Conservation (phyloP, 2,113 vertebrate species). For the Podilymbus podiceps region DNA sequence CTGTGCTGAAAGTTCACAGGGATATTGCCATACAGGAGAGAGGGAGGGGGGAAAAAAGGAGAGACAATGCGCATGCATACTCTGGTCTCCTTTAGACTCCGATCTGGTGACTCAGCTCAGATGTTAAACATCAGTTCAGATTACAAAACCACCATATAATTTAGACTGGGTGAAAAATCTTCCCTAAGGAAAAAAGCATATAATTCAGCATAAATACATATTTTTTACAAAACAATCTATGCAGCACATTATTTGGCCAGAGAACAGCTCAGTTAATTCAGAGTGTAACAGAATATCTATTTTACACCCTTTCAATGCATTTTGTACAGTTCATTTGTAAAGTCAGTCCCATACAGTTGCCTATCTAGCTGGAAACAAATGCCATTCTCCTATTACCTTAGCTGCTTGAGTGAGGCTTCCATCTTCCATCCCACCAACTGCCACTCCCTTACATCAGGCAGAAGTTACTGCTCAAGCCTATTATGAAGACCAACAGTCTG, state of each 20-base stretch:
- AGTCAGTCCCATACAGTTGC: background rate
- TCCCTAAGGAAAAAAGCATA: constrained; percentile 8
- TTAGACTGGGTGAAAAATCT: constrained; percentile 34
- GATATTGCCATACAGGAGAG: background rate
- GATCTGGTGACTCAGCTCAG: constrained; percentile 49
- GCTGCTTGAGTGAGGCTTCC: background rate
- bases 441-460: background rate
- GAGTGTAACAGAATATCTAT: background rate
- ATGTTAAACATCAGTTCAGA: constrained; percentile 42
- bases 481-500: background rate
- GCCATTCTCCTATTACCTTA: background rate
- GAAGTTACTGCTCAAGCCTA: background rate
- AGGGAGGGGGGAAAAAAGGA: background rate
- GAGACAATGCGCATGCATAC: fast-evolving
- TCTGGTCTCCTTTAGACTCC: background rate
- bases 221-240: background rate
- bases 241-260: background rate
- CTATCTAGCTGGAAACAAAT: background rate
- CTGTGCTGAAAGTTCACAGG: background rate
- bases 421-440: background rate
- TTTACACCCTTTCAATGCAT: background rate
- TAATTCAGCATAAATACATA: background rate
- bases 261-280: background rate
- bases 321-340: background rate
- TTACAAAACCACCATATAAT: constrained; percentile 40